These are phyloP conservation scores for Nipponacmea schrenckii DNA, from an alignment of 2,888 invertebrate genomes.

Conservation along the genomic window DNA sequence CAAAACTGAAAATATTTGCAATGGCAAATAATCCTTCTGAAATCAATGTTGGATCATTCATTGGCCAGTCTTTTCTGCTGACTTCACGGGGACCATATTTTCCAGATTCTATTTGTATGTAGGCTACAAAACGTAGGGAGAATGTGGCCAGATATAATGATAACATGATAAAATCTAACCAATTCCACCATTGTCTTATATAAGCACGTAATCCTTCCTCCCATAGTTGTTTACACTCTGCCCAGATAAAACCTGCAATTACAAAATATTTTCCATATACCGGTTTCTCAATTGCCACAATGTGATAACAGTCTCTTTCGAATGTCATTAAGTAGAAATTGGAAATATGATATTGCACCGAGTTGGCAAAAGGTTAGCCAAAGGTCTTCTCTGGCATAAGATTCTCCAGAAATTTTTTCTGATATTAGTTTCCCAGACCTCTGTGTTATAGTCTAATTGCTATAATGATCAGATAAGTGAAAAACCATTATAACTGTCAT, in stretches of 20 bases:
- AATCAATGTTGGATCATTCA: conserved; percentile 71
- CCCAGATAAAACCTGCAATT: conserved; percentile 71
- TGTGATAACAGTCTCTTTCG: no score
- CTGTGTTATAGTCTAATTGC: no score
- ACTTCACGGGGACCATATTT: conserved; percentile 65
- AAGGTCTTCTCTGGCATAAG: no score
- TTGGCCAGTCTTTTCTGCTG: conserved; percentile 69
- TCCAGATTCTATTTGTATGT: conserved; percentile 59
- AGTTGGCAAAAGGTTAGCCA: no score
- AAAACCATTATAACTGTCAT: no score
- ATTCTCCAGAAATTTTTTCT: no score
- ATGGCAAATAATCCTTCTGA: conserved; percentile 72
- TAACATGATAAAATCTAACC: conserved; percentile 73
- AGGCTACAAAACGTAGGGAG: conserved; percentile 69
- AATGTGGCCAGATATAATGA: conserved; percentile 72
- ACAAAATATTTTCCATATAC: background rate
- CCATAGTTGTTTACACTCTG: conserved; percentile 73
- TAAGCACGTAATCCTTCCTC: conserved; percentile 72
- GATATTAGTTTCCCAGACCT: no score
- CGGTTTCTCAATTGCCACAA: no score
- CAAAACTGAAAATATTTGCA: conserved; percentile 73
- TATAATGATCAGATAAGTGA: no score
- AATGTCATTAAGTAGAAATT: no score
- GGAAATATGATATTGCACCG: no score
- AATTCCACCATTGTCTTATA: conserved; percentile 73